These are phyloP conservation scores for Hipparchia semele DNA, from an alignment of 2,888 invertebrate species.

Conservation along the genomic window DNA sequence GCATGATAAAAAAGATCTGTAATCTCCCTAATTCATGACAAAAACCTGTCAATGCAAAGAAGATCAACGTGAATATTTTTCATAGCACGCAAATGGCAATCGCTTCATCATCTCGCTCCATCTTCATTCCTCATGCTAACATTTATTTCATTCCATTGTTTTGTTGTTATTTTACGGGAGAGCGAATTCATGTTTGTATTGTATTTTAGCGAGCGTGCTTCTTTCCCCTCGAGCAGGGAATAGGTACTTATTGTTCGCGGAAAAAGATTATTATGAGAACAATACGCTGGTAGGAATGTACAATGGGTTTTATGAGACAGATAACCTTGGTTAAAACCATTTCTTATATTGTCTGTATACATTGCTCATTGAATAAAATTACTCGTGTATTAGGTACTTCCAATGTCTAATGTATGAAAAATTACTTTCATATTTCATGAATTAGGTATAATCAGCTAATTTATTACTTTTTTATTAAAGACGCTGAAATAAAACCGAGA, in stretches of 20 bases:
- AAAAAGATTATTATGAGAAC: slow-evolving; percentile 36
- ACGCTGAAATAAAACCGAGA: too few relatives aligned
- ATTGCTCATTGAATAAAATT: slow-evolving; percentile 9
- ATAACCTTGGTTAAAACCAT: slow-evolving; percentile 28
- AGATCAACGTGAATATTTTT: slow-evolving; percentile 26
- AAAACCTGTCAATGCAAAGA: slow-evolving; percentile 27
- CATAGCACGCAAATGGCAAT: slow-evolving; percentile 29
- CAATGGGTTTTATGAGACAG: slow-evolving; percentile 34
- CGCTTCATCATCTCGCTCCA: slow-evolving; percentile 42
- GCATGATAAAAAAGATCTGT: not conserved
- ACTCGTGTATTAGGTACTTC: too few relatives aligned
- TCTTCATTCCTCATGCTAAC: slow-evolving; percentile 67
- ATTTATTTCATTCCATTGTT: slow-evolving; percentile 72
- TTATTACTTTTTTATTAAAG: too few relatives aligned
- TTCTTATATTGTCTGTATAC: slow-evolving; percentile 11
- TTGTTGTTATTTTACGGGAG: slow-evolving; percentile 50
- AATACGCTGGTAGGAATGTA: slow-evolving; percentile 33
- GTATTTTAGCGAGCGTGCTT: slow-evolving; percentile 37
- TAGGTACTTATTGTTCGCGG: slow-evolving; percentile 37
- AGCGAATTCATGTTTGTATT: slow-evolving; percentile 42
- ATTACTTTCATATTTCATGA: not conserved
- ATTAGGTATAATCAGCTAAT: too few relatives aligned
- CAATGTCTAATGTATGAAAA: too few relatives aligned
- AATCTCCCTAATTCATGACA: slow-evolving; percentile 12
- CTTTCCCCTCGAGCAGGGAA: slow-evolving; percentile 33